Evolutionary conservation across 2,797 vertebrate species (phyloP).

Genomic region (Lerista edwardsae): DNA sequence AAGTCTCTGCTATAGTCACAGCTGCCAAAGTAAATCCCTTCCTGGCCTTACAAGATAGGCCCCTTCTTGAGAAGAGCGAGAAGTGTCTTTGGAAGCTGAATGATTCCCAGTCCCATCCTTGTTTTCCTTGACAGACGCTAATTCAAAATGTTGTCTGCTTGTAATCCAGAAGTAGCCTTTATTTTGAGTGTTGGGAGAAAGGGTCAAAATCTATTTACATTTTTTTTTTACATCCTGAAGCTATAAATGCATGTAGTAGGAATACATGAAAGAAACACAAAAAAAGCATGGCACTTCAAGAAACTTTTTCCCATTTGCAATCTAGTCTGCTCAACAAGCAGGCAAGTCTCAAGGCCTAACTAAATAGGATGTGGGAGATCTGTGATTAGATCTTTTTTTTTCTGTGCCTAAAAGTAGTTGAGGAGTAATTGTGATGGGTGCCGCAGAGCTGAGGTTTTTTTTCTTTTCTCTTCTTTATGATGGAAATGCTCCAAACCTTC

Average conservation of each 20-base stretch:
- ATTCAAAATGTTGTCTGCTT: not conserved
- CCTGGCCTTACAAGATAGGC: not conserved
- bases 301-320: not conserved
- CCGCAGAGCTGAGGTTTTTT: not conserved
- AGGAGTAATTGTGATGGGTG: not conserved
- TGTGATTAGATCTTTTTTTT: not conserved
- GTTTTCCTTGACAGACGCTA: not conserved
- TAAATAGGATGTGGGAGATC: not conserved
- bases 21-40: not conserved
- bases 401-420: not conserved
- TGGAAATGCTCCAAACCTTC: not conserved
- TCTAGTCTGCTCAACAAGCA: not conserved
- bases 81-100: not conserved
- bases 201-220: too few species aligned
- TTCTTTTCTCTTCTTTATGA: not conserved
- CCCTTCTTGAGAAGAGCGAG: not conserved
- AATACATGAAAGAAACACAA: not conserved
- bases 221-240: not conserved
- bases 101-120: not conserved
- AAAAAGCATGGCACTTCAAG: not conserved
- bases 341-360: not conserved
- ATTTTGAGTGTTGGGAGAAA: not conserved
- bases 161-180: not conserved
- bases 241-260: rapidly evolving
- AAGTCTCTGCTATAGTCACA: not conserved